These are phyloP conservation scores for Ditula angustiorana DNA, from an alignment of 2,888 invertebrate species.

Conservation along the genomic window DNA sequence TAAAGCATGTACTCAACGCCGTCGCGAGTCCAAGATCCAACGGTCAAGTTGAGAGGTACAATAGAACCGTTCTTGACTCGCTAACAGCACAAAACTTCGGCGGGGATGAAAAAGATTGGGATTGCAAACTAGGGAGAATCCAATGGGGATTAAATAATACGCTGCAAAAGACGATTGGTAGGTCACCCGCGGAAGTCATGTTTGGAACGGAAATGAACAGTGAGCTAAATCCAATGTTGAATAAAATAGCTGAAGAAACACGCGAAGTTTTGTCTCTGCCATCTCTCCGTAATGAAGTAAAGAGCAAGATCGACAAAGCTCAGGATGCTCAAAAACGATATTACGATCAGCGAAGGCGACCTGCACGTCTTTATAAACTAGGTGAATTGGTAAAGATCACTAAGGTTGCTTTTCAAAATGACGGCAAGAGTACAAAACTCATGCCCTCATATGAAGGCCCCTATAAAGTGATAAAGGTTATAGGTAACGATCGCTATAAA, in stretches of 20 bases:
- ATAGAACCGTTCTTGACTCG: no score
- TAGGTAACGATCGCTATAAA: conserved; percentile 37
- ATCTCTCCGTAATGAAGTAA: background rate
- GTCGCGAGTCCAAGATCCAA: no score
- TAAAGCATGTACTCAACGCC: no score
- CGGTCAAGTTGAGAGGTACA: no score
- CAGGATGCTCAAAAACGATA: conserved; percentile 14
- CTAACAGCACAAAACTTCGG: no score
- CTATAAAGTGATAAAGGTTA: conserved; percentile 1
- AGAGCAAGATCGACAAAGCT: background rate
- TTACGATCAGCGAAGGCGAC: conserved; percentile 15
- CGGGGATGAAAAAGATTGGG: no score
- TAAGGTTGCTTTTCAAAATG: conserved; percentile 13
- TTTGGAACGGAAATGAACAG: conserved; percentile 8
- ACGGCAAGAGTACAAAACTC: conserved; percentile 30
- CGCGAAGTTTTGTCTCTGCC: background rate
- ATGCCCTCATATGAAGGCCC: conserved; percentile 24
- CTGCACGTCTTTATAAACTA: conserved; percentile 7
- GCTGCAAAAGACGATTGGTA: conserved; percentile 43
- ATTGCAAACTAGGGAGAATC: no score
- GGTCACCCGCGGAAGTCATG: conserved; percentile 46
- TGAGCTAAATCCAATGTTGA: background rate
- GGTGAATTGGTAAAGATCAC: conserved; percentile 27
- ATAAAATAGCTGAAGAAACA: background rate
- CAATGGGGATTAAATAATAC: no score